These are phyloP conservation scores for Perca fluviatilis DNA, from an alignment of 2,113 vertebrate genomes.

Conservation along the genomic window DNA sequence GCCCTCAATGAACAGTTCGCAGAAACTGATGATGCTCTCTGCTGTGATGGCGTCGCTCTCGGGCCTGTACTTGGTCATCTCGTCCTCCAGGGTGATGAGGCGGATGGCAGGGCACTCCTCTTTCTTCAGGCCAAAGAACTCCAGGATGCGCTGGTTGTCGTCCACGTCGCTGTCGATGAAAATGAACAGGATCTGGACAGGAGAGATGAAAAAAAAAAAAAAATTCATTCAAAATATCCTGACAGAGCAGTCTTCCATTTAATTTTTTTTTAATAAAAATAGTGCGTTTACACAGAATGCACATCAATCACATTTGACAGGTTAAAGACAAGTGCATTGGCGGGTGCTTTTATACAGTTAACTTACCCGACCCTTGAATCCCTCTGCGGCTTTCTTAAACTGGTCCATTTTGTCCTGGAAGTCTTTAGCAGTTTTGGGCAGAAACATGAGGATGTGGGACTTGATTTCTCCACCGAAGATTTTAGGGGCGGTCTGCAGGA, in stretches of 20 bases:
- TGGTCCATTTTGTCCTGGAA: constrained; percentile 92
- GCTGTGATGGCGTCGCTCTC: constrained; percentile 88
- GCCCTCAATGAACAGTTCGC: constrained; percentile 90
- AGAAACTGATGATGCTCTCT: constrained; percentile 91
- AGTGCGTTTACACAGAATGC: not conserved
- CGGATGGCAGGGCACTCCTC: constrained; percentile 96
- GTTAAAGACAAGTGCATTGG: not conserved
- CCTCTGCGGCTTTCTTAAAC: constrained; percentile 92
- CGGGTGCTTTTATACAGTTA: not conserved
- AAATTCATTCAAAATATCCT: not conserved
- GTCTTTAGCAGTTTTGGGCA: constrained; percentile 91
- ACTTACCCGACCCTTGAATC: constrained; percentile 94
- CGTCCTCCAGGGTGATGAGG: constrained; percentile 97
- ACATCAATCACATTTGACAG: not conserved
- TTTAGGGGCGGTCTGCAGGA: constrained; percentile 93
- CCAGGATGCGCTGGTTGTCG: constrained; percentile 97
- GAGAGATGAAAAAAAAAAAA: not conserved
- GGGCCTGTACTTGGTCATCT: constrained; percentile 99
- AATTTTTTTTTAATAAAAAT: not conserved
- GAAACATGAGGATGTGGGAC: constrained; percentile 96
- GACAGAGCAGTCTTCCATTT: not conserved
- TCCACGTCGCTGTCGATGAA: constrained; percentile 96
- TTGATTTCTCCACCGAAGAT: constrained; percentile 99
- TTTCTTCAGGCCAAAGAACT: constrained; percentile 98
- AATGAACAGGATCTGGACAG: constrained; percentile 95